Evolutionary conservation across 2,113 vertebrate genomes (phyloP), one percentile per base, ranked within the genome.

Genomic region (Turdus rufiventris): DNA sequence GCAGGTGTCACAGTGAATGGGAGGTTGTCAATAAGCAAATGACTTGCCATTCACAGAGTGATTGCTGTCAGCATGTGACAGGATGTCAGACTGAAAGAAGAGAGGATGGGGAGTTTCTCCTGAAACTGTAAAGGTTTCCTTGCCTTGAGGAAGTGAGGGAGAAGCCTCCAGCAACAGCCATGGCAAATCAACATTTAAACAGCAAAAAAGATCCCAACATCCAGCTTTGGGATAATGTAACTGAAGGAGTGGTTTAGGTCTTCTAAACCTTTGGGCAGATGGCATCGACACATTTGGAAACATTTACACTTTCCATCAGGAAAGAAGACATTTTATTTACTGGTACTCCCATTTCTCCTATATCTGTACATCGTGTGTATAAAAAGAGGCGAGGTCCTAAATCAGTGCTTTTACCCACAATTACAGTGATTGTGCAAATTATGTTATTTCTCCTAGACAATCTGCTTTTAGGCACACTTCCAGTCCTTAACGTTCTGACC

Each of bases 11-110:
- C 95, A 51, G 92, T 96, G 97, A 97, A 97, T 96, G 96, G 95
- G 97, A 95, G 94, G 89, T 97, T 97, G 96, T 98, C 97, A 97
- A 77, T 93, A 96, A 93, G 97, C 96, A 97, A 98, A 98, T 97
- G 88, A 95, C 93, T 97, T 95, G 70, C 93, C 95, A 97, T 97
- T 97, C 96, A 91, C 87, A 53, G 94, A 77, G 94, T 80, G 96
- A 97, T 94, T 85, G 96, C 92, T 8, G 95, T n/a, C 84, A 96
- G 96, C 84, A 9, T 89, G 94, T 81, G 93, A 94, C 95, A 91
- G 85, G 88, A 89, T 92, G 95, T 88, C 96, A 96, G 66, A 84
- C 89, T 86, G 87, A 86, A 96, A 94, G 78, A 73, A 71, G 62
- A 89, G 73, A 86, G 38, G 31, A 54, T 82, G 42, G 9, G 48